Conservation (phyloP, 2,797 vertebrate species). For the Tiaroga cobitis region DNA sequence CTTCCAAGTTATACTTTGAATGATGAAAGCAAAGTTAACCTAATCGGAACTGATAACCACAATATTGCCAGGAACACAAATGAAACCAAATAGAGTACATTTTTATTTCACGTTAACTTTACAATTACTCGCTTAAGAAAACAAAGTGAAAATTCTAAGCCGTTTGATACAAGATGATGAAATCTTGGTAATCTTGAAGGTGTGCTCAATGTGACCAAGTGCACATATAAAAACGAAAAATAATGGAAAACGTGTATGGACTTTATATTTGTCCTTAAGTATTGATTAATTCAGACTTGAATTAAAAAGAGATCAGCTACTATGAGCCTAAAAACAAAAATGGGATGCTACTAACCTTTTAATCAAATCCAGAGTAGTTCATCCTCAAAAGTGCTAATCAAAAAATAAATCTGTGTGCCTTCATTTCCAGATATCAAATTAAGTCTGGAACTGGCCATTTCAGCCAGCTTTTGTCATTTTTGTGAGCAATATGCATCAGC, state of each 20-base stretch:
- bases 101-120: neutral
- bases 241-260: neutral
- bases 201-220: neutral
- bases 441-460: neutral
- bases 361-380: neutral
- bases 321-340: neutral
- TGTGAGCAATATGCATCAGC: neutral
- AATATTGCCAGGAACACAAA: neutral
- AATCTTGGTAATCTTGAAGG: neutral
- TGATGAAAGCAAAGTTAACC: neutral
- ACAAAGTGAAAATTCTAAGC: neutral
- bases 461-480: neutral
- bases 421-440: neutral
- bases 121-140: neutral
- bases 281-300: neutral
- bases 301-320: neutral
- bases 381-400: neutral
- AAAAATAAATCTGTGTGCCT: neutral
- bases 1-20: neutral
- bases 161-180: neutral
- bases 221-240: neutral
- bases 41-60: too few species aligned
- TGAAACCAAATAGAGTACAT: neutral
- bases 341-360: slow-evolving; percentile 9
- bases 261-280: neutral